A percentile compares a stretch with the other conserved stretches of the same genome.
These are phyloP conservation scores for Alligator mississippiensis DNA, from an alignment of 2,113 vertebrate species.

Conservation along the genomic window DNA sequence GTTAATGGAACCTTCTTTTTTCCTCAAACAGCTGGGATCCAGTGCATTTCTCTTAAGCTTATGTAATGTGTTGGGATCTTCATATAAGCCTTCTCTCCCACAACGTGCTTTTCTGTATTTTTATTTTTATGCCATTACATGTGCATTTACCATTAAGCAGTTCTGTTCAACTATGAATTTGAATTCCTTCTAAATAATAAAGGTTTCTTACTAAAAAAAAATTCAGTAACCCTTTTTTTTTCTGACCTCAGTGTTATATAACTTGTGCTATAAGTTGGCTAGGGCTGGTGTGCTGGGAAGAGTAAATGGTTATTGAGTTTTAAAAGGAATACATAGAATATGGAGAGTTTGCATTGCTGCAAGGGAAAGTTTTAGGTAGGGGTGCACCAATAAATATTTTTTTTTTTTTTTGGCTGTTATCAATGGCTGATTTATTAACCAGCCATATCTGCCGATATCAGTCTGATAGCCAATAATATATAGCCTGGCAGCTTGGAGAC, in stretches of 20 bases:
- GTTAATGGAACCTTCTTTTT: background rate
- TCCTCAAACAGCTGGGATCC: fast-evolving
- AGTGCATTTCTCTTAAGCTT: background rate
- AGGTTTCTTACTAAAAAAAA: fast-evolving
- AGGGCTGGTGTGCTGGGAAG: background rate
- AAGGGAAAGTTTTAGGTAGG: background rate
- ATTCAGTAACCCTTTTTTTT: background rate
- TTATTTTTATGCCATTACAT: background rate
- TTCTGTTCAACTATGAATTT: background rate
- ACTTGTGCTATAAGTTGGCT: background rate
- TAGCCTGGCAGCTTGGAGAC: too few relatives aligned
- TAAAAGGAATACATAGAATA: background rate
- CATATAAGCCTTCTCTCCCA: background rate
- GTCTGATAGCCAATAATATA: too few relatives aligned
- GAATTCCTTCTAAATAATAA: background rate
- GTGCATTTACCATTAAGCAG: background rate
- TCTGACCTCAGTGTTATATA: background rate
- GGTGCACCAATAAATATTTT: background rate
- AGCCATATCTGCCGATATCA: too few relatives aligned
- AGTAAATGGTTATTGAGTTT: background rate
- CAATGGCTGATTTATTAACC: too few relatives aligned
- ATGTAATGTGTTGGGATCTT: fast-evolving
- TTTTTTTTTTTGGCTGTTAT: too few relatives aligned
- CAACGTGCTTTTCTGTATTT: background rate
- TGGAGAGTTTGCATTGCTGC: fast-evolving